These are phyloP conservation scores for Microctenopoma steveboyesi DNA, from an alignment of 2,797 vertebrate genomes.

Conservation along the genomic window DNA sequence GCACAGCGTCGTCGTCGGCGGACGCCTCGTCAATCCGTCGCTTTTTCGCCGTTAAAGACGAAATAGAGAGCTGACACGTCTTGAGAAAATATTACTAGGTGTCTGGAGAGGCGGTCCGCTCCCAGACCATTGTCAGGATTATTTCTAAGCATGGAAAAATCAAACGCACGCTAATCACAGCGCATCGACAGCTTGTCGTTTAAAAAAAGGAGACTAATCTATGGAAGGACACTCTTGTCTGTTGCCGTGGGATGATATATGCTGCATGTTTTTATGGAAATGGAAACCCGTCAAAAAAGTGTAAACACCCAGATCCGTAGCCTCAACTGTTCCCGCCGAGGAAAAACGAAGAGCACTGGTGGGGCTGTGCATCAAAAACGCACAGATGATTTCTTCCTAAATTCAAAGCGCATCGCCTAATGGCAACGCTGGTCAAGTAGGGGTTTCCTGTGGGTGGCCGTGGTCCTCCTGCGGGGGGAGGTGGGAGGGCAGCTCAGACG, in stretches of 20 bases:
- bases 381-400: conserved; percentile 55
- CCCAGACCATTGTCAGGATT: conserved; percentile 76
- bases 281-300: conserved; percentile 74
- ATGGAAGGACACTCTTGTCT: conserved; percentile 56
- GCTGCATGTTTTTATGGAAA: conserved; percentile 53
- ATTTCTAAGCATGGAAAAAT: conserved; percentile 61
- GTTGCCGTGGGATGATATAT: conserved; percentile 51
- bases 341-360: conserved; percentile 52
- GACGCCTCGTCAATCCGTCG: conserved; percentile 57
- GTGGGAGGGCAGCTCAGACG: conserved; percentile 70
- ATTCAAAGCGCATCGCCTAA: conserved; percentile 79
- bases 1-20: conserved; percentile 50
- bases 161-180: conserved; percentile 48
- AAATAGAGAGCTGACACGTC: conserved; percentile 54
- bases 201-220: conserved; percentile 49
- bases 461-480: conserved; percentile 67
- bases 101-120: conserved; percentile 72
- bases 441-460: conserved; percentile 78
- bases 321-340: conserved; percentile 52
- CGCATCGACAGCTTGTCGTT: conserved; percentile 62
- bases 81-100: conserved; percentile 55
- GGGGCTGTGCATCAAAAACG: conserved; percentile 59
- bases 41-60: conserved; percentile 40
- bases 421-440: conserved; percentile 81
- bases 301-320: conserved; percentile 74